Conservation (phyloP, 1,140 invertebrate genomes). For the Matsumurasca onukii region DNA sequence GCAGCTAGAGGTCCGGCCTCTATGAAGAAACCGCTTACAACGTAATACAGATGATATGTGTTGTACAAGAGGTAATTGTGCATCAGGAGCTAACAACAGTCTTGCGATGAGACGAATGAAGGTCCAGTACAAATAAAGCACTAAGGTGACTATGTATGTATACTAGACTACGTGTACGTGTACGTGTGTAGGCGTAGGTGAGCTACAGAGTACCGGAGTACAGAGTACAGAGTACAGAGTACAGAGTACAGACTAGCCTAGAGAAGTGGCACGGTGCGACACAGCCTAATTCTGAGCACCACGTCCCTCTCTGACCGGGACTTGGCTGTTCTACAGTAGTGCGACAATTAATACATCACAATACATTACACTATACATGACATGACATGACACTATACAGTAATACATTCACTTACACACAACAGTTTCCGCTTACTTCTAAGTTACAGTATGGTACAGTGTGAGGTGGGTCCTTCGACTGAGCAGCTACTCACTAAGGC, state of each 20-base stretch:
- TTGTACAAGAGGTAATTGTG: background rate
- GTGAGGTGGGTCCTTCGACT: background rate
- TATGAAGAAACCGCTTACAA: background rate
- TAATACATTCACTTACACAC: background rate
- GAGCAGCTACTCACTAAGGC: too few relatives aligned
- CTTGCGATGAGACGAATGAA: conserved; percentile 10
- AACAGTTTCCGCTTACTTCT: too few relatives aligned
- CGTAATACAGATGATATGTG: background rate
- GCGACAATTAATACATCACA: conserved; percentile 14
- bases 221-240: too few relatives aligned
- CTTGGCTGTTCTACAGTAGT: conserved; percentile 20
- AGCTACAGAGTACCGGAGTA: too few relatives aligned
- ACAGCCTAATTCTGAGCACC: conserved; percentile 19
- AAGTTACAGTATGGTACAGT: background rate
- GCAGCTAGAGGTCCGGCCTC: conserved; percentile 1
- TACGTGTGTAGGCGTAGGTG: too few relatives aligned
- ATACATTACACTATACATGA: conserved; percentile 2
- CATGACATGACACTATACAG: too few relatives aligned
- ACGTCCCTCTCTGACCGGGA: background rate
- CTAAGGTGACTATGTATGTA: too few relatives aligned
- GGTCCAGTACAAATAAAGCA: too few relatives aligned
- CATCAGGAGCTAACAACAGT: conserved; percentile 6
- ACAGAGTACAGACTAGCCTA: conserved; percentile 8
- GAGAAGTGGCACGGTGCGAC: conserved; percentile 20
- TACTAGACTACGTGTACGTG: too few relatives aligned